Conservation (phyloP, 2,113 vertebrate genomes). For the Chionomys nivalis region DNA sequence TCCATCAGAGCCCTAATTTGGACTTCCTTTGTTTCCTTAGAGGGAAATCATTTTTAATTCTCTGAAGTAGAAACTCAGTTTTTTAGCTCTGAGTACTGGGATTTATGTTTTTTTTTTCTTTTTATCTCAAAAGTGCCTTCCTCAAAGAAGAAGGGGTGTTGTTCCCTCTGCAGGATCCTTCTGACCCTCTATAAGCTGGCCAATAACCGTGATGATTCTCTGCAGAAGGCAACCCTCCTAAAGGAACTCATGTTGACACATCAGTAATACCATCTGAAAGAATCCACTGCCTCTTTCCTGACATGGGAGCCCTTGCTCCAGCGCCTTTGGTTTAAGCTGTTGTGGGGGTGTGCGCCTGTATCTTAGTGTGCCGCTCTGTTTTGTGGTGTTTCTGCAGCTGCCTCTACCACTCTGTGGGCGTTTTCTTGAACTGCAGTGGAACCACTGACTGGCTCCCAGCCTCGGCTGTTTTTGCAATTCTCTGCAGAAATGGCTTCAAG, state of each 20-base stretch:
- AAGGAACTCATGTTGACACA: not conserved
- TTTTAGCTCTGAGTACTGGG: not conserved
- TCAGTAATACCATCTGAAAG: not conserved
- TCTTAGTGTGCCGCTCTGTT: not conserved
- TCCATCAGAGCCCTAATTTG: not conserved
- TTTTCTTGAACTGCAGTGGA: slow-evolving; percentile 62
- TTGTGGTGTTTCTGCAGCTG: slow-evolving; percentile 64
- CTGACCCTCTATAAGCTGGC: fast-evolving
- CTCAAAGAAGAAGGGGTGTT: not conserved
- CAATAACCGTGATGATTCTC: not conserved
- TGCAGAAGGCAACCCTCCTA: not conserved
- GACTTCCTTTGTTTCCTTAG: not conserved
- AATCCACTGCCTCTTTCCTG: not conserved
- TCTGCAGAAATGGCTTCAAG: slow-evolving; percentile 72
- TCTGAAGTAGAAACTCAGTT: slow-evolving; percentile 32
- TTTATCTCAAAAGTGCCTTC: not conserved
- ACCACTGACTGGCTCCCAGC: slow-evolving; percentile 17
- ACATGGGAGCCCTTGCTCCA: not conserved
- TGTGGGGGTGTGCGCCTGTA: not conserved
- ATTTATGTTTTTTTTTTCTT: not conserved
- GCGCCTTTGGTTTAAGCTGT: not conserved
- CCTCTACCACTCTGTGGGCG: slow-evolving; percentile 26
- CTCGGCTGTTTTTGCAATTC: slow-evolving; percentile 71
- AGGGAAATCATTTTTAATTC: not conserved
- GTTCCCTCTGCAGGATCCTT: fast-evolving